These are phyloP conservation scores for Propithecus perrieri DNA, from an alignment of 2,797 vertebrate species.

Conservation along the genomic window DNA sequence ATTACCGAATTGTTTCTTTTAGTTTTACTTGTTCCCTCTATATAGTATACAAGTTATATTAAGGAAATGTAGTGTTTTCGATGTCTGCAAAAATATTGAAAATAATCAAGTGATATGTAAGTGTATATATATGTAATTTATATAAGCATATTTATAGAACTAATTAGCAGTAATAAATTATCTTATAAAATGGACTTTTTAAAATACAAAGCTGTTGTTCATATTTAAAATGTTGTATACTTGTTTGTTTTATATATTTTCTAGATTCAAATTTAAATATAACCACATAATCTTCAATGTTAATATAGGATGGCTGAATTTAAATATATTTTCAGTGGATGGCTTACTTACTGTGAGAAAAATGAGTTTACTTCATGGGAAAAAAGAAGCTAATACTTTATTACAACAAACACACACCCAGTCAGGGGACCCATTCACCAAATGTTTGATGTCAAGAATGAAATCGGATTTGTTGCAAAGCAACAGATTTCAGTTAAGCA, in stretches of 20 bases:
- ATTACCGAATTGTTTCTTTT: not conserved
- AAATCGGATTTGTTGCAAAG: not conserved
- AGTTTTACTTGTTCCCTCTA: not conserved
- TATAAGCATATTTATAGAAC: not conserved
- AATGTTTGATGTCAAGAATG: slow-evolving; percentile 3
- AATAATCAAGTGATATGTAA: not conserved
- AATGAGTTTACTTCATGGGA: not conserved
- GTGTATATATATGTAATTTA: not conserved
- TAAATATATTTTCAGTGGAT: not conserved
- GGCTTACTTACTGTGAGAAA: not conserved
- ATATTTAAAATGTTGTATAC: not conserved
- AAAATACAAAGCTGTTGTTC: not conserved
- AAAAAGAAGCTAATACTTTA: not conserved
- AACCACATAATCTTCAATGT: not conserved
- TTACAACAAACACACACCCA: not conserved
- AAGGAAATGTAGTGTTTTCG: not conserved
- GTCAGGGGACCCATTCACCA: not conserved
- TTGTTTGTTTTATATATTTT: not conserved
- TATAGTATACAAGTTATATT: not conserved
- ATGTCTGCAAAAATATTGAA: not conserved
- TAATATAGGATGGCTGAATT: not conserved
- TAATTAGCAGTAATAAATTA: not conserved
- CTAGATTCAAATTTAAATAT: not conserved
- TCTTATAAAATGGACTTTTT: not conserved
- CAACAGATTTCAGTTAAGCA: not conserved